These are phyloP conservation scores for Pollicipes pollicipes DNA, from an alignment of 1,140 invertebrate species.

Conservation along the genomic window DNA sequence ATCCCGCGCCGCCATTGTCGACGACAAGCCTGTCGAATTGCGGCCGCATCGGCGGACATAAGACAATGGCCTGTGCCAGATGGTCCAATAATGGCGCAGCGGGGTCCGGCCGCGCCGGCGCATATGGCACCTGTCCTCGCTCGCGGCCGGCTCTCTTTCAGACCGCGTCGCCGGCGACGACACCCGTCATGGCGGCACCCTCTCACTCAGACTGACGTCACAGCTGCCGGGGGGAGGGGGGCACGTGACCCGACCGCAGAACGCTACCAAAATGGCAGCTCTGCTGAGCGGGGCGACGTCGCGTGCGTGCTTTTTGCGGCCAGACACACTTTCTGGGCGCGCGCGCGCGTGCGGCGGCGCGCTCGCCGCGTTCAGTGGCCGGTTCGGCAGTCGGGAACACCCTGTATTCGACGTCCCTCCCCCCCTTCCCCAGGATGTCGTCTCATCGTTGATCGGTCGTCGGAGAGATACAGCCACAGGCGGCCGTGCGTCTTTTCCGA, in stretches of 20 bases:
- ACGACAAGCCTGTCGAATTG: neutral
- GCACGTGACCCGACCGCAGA: neutral
- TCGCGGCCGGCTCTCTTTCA: too few species aligned
- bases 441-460: too few species aligned
- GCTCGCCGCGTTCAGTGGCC: neutral
- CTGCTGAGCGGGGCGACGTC: neutral
- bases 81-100: neutral
- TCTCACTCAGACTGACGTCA: neutral
- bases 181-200: too few species aligned
- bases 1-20: neutral
- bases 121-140: neutral
- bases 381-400: too few species aligned
- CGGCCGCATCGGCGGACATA: neutral
- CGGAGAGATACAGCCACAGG: too few species aligned
- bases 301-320: neutral
- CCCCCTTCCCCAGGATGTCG: too few species aligned
- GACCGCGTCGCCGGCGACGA: too few species aligned
- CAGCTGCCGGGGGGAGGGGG: too few species aligned
- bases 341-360: too few species aligned
- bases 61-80: neutral
- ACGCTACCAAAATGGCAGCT: neutral
- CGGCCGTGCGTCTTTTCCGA: too few species aligned
- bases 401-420: too few species aligned
- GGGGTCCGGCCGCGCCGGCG: too few species aligned
- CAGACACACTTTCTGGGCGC: neutral